Conservation (phyloP, 2,797 vertebrate genomes). For the Lithobates sylvaticus region DNA sequence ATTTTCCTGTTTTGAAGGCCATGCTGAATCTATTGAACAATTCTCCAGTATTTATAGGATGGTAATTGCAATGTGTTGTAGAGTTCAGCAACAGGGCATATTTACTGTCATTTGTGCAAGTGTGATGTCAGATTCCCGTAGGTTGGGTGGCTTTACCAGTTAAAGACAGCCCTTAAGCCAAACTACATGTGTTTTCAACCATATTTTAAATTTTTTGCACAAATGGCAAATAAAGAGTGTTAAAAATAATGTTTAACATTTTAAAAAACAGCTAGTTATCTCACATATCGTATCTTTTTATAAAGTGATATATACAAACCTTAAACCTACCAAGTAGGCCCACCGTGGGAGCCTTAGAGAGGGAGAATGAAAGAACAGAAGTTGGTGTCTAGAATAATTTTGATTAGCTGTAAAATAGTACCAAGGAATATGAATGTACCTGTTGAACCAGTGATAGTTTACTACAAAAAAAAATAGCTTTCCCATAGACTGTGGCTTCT, state of each 20-base stretch:
- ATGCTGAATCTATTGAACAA: conserved; percentile 1
- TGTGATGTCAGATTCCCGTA: not conserved
- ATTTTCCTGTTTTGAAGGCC: conserved; percentile 41
- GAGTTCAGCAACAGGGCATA: conserved; percentile 28
- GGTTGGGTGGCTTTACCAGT: not conserved
- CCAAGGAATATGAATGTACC: not conserved
- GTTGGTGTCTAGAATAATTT: not conserved
- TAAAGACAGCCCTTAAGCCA: not conserved
- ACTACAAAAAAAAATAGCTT: not conserved
- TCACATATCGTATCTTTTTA: not conserved
- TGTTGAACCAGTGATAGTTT: not conserved
- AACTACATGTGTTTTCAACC: not conserved
- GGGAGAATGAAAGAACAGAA: not conserved
- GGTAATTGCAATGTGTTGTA: not conserved
- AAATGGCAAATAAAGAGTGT: not conserved
- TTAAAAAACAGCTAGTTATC: not conserved
- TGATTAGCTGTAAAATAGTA: too few relatives aligned
- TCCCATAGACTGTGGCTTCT: too few relatives aligned
- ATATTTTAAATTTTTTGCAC: not conserved
- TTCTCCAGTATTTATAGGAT: not conserved
- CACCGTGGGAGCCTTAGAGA: not conserved
- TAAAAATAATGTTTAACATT: not conserved
- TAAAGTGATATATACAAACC: not conserved
- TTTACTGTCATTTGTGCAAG: conserved; percentile 2
- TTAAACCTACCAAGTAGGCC: not conserved